Evolutionary conservation across 2,797 vertebrate genomes (phyloP), one percentile per base, ranked within the genome.

Genomic region (Pseudomugil gertrudae): DNA sequence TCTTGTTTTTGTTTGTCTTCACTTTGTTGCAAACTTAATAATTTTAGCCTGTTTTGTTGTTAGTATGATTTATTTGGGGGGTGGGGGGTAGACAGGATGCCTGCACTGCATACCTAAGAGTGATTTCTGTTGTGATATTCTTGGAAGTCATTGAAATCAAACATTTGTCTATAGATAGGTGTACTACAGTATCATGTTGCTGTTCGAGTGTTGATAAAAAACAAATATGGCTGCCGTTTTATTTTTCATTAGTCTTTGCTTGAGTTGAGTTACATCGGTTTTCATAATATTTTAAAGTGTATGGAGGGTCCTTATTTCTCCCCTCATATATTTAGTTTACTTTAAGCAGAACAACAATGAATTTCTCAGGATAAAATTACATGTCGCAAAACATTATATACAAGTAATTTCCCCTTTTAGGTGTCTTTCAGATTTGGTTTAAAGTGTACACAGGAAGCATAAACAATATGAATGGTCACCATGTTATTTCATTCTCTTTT

Each of bases 401-500:
- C 57, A 69, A 80, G 74, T 66, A 78, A 73, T 54, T 70, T 76
- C 63, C 26, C 80, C 58, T 2, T 76, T 63, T 72, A 68, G 63
- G 75, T 91, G 73, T 82, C 88, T 76, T 83, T 83, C 72, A 71
- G 74, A 83, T 75, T 91, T 86, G 82, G 83, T 91, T 92, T 87
- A 86, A 84, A 89, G 81, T 78, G 79, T 88, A 78, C 86, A 82
- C 74, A 66, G 76, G 74, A 88, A 84, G 79, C 76, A 78, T 72
- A 81, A 87, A 81, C 88, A 82, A 87, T 90, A 90, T 92, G 89
- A 91, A 92, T 91, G 92, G n/a, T n/a, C n/a, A n/a, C n/a, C n/a
- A n/a, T n/a, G n/a, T 89, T 76, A 62, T 87, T 93, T 90, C 87
- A 88, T 90, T 91, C 84, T 88, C 74, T 60, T 84, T 75, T 89